These are phyloP conservation scores for Metopolophium dirhodum DNA, from an alignment of 1,140 invertebrate species.

Conservation along the genomic window DNA sequence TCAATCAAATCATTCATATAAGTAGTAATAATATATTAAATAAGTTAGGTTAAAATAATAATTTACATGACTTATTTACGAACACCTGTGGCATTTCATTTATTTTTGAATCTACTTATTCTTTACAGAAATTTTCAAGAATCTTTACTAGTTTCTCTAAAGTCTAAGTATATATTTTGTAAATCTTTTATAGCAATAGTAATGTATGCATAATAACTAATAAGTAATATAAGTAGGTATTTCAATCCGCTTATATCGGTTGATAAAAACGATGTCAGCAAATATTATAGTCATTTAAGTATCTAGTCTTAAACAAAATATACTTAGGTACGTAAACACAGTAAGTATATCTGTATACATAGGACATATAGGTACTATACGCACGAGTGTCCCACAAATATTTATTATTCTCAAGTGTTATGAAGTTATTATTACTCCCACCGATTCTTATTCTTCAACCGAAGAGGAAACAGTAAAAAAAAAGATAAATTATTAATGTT, in stretches of 20 bases:
- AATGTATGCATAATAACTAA: not conserved
- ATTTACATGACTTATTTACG: not conserved
- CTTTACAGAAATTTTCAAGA: no score
- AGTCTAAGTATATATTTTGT: not conserved
- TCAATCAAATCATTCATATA: not conserved
- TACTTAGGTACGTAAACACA: no score
- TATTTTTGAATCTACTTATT: not conserved
- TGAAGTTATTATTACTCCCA: not conserved
- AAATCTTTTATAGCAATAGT: not conserved
- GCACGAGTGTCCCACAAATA: not conserved
- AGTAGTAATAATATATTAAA: not conserved
- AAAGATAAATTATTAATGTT: not conserved
- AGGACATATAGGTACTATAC: not conserved
- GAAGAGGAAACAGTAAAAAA: not conserved
- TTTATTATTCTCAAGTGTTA: not conserved
- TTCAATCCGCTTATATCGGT: not conserved
- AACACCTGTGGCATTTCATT: not conserved
- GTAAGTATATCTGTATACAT: no score
- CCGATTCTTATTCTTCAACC: not conserved
- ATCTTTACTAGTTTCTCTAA: not conserved
- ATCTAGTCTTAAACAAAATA: not conserved
- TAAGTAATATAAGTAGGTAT: not conserved
- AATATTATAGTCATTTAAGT: not conserved
- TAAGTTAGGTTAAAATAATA: not conserved
- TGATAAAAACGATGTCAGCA: not conserved